Base-by-base conservation (phyloP, 2,113 vertebrate species). In the Lanius ludovicianus region DNA sequence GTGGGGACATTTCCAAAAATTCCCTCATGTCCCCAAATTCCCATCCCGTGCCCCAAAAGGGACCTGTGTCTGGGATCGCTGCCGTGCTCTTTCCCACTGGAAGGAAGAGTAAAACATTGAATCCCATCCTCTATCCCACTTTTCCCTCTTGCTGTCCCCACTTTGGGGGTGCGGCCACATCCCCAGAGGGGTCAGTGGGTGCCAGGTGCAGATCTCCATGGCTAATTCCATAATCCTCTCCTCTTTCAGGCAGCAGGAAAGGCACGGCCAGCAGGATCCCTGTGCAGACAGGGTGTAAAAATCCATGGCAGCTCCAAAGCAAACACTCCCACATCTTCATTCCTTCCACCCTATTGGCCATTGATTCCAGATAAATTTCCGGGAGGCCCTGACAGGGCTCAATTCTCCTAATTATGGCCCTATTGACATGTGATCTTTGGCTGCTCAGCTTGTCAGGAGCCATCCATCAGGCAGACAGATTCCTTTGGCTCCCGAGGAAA, bases 291-390 rank as follows among this genome's bases (percentile, higher is more conserved):
- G 89, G 91, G 93, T 87, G 83, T 93, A 95, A 97, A 97, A 83
- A 80, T 63, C 91, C 5, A 3, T 75, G 92, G 95, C 94, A 95
- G 93, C 91, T 93, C 95, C 96, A 96, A 97, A 97, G 97, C 95
- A 96, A 97, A 97, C 97, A 97, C 96, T 96, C 96, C 95, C 93
- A 96, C 91, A 93, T 97, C 97, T 96, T 96, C 96, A 97, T 97
- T 97, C 96, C 96, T 97, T 97, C 97, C 96, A 97, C 94, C 95
- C 94, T 95, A 96, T 96, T 96, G 97, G 96, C 82, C 97, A 98
- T 97, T 97, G 97, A 98, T 98, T 98, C 96, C 95, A 96, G 97
- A 97, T 98, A 97, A 97, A 97, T 97, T 97, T 97, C 96, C 93
- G 64, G 93, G 96, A 88, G 65, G 92, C 75, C 92, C 90, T 84